These are phyloP conservation scores for Corvus hawaiiensis DNA, from an alignment of 2,113 vertebrate genomes.

Conservation along the genomic window DNA sequence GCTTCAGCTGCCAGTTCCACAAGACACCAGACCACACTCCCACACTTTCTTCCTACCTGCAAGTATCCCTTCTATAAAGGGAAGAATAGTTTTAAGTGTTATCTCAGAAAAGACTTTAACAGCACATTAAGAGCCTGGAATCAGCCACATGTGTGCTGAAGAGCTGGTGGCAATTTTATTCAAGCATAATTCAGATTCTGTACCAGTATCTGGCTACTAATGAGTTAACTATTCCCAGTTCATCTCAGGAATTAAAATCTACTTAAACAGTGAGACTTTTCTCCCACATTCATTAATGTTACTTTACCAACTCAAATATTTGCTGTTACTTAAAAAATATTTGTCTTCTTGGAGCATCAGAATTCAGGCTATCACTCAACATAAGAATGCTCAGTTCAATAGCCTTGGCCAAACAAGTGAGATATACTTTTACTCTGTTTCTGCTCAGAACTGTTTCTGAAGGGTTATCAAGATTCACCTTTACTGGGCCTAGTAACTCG, in stretches of 20 bases:
- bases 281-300: neutral
- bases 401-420: neutral
- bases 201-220: neutral
- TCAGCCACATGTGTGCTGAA: neutral
- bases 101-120: neutral
- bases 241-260: neutral
- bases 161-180: neutral
- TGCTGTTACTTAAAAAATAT: neutral
- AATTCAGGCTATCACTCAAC: neutral
- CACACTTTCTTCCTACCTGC: neutral
- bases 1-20: neutral
- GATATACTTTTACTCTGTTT: neutral
- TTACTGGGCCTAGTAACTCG: neutral
- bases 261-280: neutral
- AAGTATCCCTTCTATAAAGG: neutral
- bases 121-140: neutral
- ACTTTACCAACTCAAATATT: neutral
- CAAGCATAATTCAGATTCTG: neutral
- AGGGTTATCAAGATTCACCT: neutral
- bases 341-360: neutral
- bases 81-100: neutral
- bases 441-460: neutral
- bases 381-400: neutral
- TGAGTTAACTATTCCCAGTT: neutral
- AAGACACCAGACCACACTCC: neutral